A percentile compares a stretch with the other conserved stretches of the same genome.
phyloP scores from a whole-genome alignment of 2,888 invertebrate genomes.

The Drosophila percnosoma region DNA sequence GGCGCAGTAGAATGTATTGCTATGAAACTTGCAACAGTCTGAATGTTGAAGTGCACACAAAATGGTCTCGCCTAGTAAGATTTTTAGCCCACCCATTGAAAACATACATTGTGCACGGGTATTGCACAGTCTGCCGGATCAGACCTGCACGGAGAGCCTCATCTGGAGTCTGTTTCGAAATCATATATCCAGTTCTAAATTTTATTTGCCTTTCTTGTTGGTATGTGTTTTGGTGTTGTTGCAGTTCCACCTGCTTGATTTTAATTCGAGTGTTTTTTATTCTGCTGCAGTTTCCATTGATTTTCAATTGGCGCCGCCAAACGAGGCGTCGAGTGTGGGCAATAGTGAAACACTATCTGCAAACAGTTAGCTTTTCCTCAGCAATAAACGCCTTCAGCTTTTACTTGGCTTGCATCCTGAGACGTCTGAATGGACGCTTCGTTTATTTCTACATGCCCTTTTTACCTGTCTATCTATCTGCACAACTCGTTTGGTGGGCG shows the following conservation, averaged over 20 bases:
- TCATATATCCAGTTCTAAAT: constrained; percentile 59
- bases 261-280: not conserved
- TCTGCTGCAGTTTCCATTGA: constrained; percentile 48
- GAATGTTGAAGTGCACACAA: constrained; percentile 5
- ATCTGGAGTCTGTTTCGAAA: constrained; percentile 68
- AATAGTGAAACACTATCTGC: constrained; percentile 43
- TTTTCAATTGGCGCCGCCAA: constrained; percentile 43
- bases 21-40: constrained; percentile 25
- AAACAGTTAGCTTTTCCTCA: constrained; percentile 35
- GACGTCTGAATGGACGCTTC: constrained; percentile 45
- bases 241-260: not conserved
- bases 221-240: constrained; percentile 29
- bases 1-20: not conserved
- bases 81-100: constrained; percentile 46
- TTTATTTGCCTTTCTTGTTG: constrained; percentile 59
- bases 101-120: constrained; percentile 35
- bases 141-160: constrained; percentile 51
- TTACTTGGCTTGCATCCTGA: constrained; percentile 43
- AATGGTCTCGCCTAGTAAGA: constrained; percentile 57
- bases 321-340: constrained; percentile 11
- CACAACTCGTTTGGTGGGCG: constrained; percentile 44
- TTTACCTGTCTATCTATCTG: constrained; percentile 34
- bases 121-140: constrained; percentile 49
- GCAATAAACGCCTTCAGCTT: constrained; percentile 41
- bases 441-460: constrained; percentile 22